Conservation (phyloP, 2,888 invertebrate genomes). For the Pyrrhosoma nymphula region DNA sequence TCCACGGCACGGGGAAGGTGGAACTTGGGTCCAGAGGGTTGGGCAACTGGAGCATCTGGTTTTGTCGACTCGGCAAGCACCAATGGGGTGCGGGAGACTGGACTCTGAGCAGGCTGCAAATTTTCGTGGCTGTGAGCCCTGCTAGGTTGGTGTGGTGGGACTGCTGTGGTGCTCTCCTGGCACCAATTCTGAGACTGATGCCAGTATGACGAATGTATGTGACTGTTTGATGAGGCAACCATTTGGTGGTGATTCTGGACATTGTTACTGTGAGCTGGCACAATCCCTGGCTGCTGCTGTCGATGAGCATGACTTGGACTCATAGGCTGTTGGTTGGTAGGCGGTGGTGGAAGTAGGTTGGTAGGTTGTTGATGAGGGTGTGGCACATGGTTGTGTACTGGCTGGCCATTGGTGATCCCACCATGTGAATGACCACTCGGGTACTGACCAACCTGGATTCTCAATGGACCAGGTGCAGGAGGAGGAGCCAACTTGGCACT, state of each 20-base stretch:
- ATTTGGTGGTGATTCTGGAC: slow-evolving; percentile 56
- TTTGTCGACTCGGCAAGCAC: background rate
- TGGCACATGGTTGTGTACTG: background rate
- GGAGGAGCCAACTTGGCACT: slow-evolving; percentile 56
- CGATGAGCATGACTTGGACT: slow-evolving; percentile 8
- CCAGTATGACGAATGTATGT: slow-evolving; percentile 66
- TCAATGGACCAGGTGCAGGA: slow-evolving; percentile 50
- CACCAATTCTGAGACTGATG: slow-evolving; percentile 69
- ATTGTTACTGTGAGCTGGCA: background rate
- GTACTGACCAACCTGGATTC: slow-evolving; percentile 68
- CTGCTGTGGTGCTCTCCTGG: slow-evolving; percentile 50
- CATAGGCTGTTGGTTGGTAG: slow-evolving; percentile 32
- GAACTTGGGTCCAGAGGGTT: slow-evolving; percentile 80
- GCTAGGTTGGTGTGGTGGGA: background rate
- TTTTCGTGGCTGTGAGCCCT: background rate
- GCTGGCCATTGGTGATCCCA: slow-evolving; percentile 55
- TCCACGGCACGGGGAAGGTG: slow-evolving; percentile 86
- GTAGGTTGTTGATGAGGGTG: slow-evolving; percentile 41
- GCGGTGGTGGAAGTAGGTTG: slow-evolving; percentile 25
- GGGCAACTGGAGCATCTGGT: slow-evolving; percentile 75
- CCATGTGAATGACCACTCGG: slow-evolving; percentile 67
- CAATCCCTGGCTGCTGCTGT: background rate
- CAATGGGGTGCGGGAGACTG: background rate
- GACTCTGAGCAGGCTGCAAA: background rate
- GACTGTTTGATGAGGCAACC: slow-evolving; percentile 68